Evolutionary conservation across 2,113 vertebrate species (phyloP).

Genomic region (Cariama cristata): DNA sequence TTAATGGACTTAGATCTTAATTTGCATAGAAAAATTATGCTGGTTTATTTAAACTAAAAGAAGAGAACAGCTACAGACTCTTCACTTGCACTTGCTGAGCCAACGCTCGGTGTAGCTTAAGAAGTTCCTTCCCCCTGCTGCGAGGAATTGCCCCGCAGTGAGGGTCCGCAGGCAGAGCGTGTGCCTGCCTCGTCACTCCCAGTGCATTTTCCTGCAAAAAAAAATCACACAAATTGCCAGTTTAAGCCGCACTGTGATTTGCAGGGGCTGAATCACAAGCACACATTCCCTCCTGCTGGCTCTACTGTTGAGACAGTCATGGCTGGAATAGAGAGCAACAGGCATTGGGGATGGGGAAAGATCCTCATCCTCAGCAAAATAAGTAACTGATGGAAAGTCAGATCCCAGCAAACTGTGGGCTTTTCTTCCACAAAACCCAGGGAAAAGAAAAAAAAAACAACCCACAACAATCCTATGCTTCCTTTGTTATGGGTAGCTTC

Average conservation of each 20-base stretch:
- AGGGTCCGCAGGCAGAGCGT: neutral
- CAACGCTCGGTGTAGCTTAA: neutral
- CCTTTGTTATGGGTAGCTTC: neutral
- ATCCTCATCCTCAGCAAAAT: neutral
- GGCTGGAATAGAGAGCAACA: neutral
- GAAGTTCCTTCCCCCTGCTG: neutral
- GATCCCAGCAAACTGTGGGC: neutral
- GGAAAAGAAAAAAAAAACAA: neutral
- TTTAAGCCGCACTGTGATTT: neutral
- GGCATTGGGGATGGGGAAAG: neutral
- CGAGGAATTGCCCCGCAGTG: accelerated
- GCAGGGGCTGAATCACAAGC: neutral
- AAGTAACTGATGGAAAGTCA: neutral
- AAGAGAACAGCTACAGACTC: neutral
- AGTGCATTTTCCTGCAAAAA: neutral
- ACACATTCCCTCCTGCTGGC: neutral
- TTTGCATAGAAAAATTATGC: neutral
- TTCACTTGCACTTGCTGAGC: neutral
- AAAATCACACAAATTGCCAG: neutral
- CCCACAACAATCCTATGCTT: neutral
- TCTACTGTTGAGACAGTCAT: neutral
- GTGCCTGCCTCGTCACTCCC: accelerated
- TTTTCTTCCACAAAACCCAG: neutral
- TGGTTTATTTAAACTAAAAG: neutral
- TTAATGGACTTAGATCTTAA: neutral